Conservation (phyloP, 1,140 invertebrate species). For the Polypedilum pembai region DNA sequence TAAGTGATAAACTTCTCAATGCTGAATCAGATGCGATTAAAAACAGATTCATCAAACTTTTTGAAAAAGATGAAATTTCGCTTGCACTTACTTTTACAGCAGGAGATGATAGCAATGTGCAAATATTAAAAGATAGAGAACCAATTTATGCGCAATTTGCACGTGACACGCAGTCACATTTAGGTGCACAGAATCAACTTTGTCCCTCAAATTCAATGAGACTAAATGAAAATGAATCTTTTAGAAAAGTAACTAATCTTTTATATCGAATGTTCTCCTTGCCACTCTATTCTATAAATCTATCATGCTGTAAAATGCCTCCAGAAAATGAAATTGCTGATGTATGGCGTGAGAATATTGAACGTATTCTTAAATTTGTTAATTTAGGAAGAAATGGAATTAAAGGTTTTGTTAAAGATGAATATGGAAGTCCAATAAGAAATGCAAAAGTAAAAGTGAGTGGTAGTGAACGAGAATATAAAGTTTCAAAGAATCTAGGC, state of each 20-base stretch:
- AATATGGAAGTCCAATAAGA: conserved; percentile 53
- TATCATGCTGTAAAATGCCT: conserved; percentile 75
- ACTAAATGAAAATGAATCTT: conserved; percentile 34
- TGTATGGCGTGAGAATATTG: conserved; percentile 67
- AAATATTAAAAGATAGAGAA: conserved; percentile 43
- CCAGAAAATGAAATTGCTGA: conserved; percentile 52
- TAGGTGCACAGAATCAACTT: conserved; percentile 33
- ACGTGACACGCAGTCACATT: conserved; percentile 34
- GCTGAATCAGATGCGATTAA: conserved; percentile 35
- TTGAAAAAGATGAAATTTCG: conserved; percentile 39
- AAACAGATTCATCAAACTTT: conserved; percentile 37
- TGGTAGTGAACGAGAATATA: conserved; percentile 48
- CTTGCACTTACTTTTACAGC: conserved; percentile 39
- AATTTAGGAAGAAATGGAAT: conserved; percentile 55
- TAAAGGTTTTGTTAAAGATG: conserved; percentile 61
- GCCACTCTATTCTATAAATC: conserved; percentile 51
- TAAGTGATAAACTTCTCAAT: conserved; percentile 38
- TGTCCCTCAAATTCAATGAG: conserved; percentile 33
- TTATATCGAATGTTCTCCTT: conserved; percentile 49
- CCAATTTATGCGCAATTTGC: conserved; percentile 36
- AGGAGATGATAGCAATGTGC: conserved; percentile 34
- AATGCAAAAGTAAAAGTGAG: conserved; percentile 62
- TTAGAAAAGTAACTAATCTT: conserved; percentile 49
- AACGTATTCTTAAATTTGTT: conserved; percentile 58
- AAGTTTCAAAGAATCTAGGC: conserved; percentile 57